A percentile compares a stretch with the other conserved stretches of the same genome.
Conservation (phyloP, 2,113 vertebrate species). For the Tragelaphus buxtoni region DNA sequence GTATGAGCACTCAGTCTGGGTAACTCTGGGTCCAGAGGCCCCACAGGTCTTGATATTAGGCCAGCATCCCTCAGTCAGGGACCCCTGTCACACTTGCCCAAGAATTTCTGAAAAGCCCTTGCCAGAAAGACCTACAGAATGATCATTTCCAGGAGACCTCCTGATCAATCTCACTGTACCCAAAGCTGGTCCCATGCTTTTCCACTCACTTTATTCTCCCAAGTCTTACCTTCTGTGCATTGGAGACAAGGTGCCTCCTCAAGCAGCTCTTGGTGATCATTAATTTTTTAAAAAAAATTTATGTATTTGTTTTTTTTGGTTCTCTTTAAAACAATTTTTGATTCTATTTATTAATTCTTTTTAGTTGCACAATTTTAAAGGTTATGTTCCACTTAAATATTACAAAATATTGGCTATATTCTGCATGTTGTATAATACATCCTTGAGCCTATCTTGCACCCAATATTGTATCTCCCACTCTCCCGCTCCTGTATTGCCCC, state of each 20-base stretch:
- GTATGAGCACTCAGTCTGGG: accelerated
- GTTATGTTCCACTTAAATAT: not conserved
- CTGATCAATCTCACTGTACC: not conserved
- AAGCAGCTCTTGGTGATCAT: not conserved
- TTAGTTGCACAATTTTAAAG: not conserved
- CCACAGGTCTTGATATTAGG: not conserved
- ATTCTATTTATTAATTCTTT: not conserved
- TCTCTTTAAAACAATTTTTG: not conserved
- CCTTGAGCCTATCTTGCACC: not conserved
- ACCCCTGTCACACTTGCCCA: not conserved
- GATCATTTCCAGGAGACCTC: not conserved
- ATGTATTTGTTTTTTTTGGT: not conserved
- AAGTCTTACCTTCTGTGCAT: not conserved
- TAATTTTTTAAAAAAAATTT: not conserved
- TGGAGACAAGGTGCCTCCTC: not conserved
- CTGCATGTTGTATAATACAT: not conserved
- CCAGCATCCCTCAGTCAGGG: not conserved
- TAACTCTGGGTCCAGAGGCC: not conserved
- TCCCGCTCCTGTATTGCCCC: not conserved
- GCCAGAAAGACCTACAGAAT: not conserved
- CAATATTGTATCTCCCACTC: not conserved
- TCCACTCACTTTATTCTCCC: not conserved
- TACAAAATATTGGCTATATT: not conserved
- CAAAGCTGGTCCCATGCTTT: not conserved
- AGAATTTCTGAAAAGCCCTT: not conserved